These are phyloP conservation scores for Drosophila rellima DNA, from an alignment of 2,888 invertebrate species.

Conservation along the genomic window DNA sequence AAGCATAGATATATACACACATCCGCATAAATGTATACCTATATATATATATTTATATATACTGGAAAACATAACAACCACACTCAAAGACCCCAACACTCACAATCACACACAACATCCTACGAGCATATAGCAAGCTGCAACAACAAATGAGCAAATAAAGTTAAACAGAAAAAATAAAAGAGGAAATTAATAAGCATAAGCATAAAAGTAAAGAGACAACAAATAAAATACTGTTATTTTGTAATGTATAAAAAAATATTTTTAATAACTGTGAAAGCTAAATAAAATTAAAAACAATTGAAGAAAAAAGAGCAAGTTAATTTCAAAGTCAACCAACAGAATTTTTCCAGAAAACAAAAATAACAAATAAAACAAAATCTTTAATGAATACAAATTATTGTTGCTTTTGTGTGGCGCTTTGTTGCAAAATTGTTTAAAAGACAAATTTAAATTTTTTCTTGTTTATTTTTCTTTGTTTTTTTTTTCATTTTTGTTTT, in stretches of 20 bases:
- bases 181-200: constrained; percentile 71
- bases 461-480: neutral
- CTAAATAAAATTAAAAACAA: constrained; percentile 84
- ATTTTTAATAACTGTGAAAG: constrained; percentile 86
- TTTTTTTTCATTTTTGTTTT: constrained; percentile 15
- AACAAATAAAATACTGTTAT: constrained; percentile 84
- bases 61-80: constrained; percentile 37
- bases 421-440: constrained; percentile 57
- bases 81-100: constrained; percentile 13
- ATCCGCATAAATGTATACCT: constrained; percentile 45
- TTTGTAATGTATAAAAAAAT: constrained; percentile 85
- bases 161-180: constrained; percentile 55
- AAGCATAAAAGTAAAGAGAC: constrained; percentile 73
- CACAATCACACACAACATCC: constrained; percentile 49
- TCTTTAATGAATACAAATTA: constrained; percentile 69
- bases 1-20: constrained; percentile 37
- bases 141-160: constrained; percentile 69
- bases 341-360: constrained; percentile 65
- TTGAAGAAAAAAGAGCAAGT: constrained; percentile 54
- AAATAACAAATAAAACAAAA: constrained; percentile 72
- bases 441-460: constrained; percentile 31
- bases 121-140: constrained; percentile 67
- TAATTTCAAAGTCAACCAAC: constrained; percentile 57
- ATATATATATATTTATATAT: constrained; percentile 27
- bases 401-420: constrained; percentile 64